Percentiles rank a stretch among this genome's conserved stretches.
Conservation (phyloP, 2,113 vertebrate genomes). For the Nyctibius bracteatus region DNA sequence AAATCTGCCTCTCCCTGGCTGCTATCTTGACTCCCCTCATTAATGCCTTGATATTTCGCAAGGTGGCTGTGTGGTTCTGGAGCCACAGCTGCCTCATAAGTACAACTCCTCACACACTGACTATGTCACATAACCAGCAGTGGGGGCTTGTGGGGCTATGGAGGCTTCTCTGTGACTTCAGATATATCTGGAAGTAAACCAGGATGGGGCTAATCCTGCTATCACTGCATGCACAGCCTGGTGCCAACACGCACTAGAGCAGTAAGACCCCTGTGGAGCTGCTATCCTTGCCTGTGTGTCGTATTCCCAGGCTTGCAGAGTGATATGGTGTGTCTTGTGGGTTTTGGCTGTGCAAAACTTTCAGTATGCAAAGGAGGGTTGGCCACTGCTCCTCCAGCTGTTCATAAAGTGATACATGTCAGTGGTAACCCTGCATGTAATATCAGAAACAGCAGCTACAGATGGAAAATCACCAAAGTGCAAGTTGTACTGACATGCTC, state of each 20-base stretch:
- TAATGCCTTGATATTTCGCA: not conserved
- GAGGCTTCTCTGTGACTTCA: not conserved
- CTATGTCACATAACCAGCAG: not conserved
- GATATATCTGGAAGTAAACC: not conserved
- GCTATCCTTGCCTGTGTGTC: not conserved
- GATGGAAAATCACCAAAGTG: constrained; percentile 41
- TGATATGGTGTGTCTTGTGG: not conserved
- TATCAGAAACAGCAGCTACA: constrained; percentile 45
- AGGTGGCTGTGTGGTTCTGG: not conserved
- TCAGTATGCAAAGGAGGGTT: not conserved
- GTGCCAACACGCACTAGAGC: not conserved
- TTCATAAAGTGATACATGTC: not conserved
- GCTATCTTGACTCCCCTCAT: not conserved
- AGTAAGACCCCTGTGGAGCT: not conserved
- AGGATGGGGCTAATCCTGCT: not conserved
- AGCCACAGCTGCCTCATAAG: not conserved
- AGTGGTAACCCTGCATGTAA: not conserved
- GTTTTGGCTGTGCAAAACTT: not conserved
- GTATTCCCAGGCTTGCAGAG: not conserved
- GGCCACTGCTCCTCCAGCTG: constrained; percentile 26
- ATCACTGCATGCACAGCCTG: not conserved
- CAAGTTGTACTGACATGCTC: constrained; percentile 7
- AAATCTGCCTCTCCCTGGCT: not conserved
- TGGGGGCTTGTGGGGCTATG: not conserved
- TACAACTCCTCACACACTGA: not conserved